Base-by-base conservation (phyloP, 2,888 invertebrate species). In the Cosmopolites sordidus region DNA sequence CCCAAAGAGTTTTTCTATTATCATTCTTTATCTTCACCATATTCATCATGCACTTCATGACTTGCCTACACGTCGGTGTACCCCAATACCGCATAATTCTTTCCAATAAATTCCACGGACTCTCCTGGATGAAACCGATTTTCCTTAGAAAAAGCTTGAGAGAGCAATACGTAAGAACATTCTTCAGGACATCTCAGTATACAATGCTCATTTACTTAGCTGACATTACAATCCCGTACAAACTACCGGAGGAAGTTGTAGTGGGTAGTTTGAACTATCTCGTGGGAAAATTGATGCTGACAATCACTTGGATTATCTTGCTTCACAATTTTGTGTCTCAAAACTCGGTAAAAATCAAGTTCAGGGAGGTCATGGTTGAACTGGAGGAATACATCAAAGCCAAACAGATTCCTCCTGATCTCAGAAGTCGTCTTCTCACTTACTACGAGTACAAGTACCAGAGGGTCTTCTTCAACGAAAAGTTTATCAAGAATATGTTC, bases 371-470 rank as follows among this genome's bases (percentile, higher is more conserved):
- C 5, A 67, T 75, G 44, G 69, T 72, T 51, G 74, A 77, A 62
- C 56, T 77, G 11, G 56, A 62, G 1, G 73, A 74, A 22, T 77
- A 74, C 53, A 67, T 73, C 48, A 62, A 62, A 3, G 71, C 71
- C 27, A 76, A 74, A 45, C 73, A 75, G 44, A 60, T 76, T 33
- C 73, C 76, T 0, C 18, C 57, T 2, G 63, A 69, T 16, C 69
- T 76, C 62, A 70, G 69, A 39, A 59, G 63, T 17, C 69, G 74
- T 30, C 63, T 77, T 1, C 50, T 69, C 8, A 60, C 68, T 38
- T 75, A 71, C 58, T 77, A 76, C 54, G 59, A 69, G 43, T 69
- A 73, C 62, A 72, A 73, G 8, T 77, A 73, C 55, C 66, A 69
- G 44, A 69, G 70, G 15, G 71, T 67, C 51, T 77, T 73, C 53